Conservation (phyloP, 2,888 invertebrate species). For the Carpatolechia fugitivella region DNA sequence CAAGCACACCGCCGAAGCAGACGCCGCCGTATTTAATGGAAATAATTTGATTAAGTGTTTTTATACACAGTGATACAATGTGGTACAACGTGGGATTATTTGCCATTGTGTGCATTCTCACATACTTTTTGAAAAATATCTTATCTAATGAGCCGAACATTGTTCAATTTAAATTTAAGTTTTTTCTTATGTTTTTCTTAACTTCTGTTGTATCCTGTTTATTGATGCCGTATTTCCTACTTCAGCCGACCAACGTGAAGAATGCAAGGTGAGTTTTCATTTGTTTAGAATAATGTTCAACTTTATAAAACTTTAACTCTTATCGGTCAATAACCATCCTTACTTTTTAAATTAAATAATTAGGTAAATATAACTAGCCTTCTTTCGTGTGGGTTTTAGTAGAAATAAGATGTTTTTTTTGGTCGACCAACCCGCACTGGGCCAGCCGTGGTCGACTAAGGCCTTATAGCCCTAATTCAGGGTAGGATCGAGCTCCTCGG, state of each 20-base stretch:
- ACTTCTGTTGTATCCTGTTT: conserved; percentile 36
- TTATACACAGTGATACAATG: conserved; percentile 28
- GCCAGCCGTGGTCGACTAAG: no score
- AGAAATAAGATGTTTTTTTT: no score
- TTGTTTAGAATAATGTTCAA: neutral
- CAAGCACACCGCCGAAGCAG: conserved; percentile 28
- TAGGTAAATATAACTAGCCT: no score
- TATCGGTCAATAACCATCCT: no score
- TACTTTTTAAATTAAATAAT: no score
- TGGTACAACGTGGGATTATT: conserved; percentile 45
- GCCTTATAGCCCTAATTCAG: no score
- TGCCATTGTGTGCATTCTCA: conserved; percentile 34
- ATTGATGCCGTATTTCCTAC: conserved; percentile 53
- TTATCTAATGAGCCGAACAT: conserved; percentile 44
- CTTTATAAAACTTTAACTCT: no score
- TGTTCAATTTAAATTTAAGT: conserved; percentile 50
- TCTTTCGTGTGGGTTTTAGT: no score
- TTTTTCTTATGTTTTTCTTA: conserved; percentile 42
- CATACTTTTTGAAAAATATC: conserved; percentile 47
- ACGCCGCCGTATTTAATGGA: conserved; percentile 34
- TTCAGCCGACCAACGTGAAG: conserved; percentile 51
- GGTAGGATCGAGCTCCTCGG: no score
- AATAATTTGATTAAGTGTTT: conserved; percentile 14
- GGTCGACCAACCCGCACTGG: no score
- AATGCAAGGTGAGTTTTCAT: conserved; percentile 61